These are phyloP conservation scores for Erythrocercus mccallii DNA, from an alignment of 2,113 vertebrate genomes.

Conservation along the genomic window DNA sequence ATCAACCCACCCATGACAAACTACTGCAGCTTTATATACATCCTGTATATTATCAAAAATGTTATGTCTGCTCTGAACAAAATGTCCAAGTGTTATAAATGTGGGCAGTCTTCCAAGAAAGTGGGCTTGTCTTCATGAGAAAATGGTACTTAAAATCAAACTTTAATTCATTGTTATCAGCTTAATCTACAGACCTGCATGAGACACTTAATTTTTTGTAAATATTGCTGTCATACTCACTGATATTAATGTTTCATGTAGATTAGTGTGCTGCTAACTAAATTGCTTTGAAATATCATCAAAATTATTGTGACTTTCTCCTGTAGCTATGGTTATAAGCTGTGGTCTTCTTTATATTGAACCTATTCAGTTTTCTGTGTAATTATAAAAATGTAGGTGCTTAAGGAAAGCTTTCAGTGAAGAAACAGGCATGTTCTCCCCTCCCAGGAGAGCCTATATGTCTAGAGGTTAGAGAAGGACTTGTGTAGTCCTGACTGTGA, in stretches of 20 bases:
- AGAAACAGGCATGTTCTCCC: background rate
- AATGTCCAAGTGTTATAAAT: constrained; percentile 33
- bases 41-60: constrained; percentile 8
- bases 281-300: background rate
- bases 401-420: background rate
- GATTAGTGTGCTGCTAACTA: background rate
- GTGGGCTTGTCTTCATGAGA: background rate
- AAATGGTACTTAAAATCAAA: background rate
- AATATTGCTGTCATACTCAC: background rate
- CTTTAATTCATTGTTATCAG: constrained; percentile 2
- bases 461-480: background rate
- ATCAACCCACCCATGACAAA: constrained; percentile 46
- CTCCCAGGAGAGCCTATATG: background rate
- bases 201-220: background rate
- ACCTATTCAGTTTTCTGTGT: background rate
- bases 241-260: background rate
- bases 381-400: background rate
- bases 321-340: background rate
- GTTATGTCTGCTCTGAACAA: constrained; percentile 52
- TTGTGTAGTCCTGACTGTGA: background rate
- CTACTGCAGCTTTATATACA: constrained; percentile 10
- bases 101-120: background rate
- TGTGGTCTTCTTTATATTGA: background rate
- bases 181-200: background rate
- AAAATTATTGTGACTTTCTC: background rate